Conservation (phyloP, 2,888 invertebrate genomes). For the Drosophila cyrtoloma region DNA sequence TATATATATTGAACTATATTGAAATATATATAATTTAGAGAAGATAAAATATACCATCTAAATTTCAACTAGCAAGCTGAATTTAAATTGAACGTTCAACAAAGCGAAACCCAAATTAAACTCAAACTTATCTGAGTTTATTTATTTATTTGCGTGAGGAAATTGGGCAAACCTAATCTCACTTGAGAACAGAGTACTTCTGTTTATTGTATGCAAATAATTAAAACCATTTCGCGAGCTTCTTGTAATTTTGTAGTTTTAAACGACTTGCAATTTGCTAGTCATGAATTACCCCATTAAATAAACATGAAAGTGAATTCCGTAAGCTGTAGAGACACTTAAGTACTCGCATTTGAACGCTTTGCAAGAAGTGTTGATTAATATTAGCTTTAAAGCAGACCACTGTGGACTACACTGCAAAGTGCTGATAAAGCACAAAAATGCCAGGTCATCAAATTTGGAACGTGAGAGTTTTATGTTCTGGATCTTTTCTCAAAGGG, state of each 20-base stretch:
- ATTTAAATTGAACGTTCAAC: not conserved
- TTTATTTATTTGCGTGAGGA: constrained; percentile 1
- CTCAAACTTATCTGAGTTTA: not conserved
- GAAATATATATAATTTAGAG: too few species aligned
- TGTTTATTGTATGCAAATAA: constrained; percentile 31
- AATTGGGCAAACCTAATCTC: constrained; percentile 3
- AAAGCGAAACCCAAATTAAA: not conserved
- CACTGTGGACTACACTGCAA: constrained; percentile 32
- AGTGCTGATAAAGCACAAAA: constrained; percentile 62
- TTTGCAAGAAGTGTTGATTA: constrained; percentile 23
- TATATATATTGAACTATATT: too few species aligned
- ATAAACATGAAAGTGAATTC: constrained; percentile 20
- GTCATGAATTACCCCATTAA: constrained; percentile 18
- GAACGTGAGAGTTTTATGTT: constrained; percentile 58
- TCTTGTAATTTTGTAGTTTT: constrained; percentile 8
- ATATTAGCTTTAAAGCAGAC: constrained; percentile 31
- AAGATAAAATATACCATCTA: too few species aligned
- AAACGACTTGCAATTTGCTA: constrained; percentile 34
- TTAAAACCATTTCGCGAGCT: constrained; percentile 11
- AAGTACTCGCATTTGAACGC: not conserved
- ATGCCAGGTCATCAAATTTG: constrained; percentile 53
- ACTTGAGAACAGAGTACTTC: constrained; percentile 5
- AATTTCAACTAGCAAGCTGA: not conserved
- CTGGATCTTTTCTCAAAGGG: constrained; percentile 16
- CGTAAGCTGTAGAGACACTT: constrained; percentile 3